Percentiles rank a stretch among this genome's conserved stretches.
Evolutionary conservation across 2,888 invertebrate genomes (phyloP).

Genomic region (Diloba caeruleocephala): DNA sequence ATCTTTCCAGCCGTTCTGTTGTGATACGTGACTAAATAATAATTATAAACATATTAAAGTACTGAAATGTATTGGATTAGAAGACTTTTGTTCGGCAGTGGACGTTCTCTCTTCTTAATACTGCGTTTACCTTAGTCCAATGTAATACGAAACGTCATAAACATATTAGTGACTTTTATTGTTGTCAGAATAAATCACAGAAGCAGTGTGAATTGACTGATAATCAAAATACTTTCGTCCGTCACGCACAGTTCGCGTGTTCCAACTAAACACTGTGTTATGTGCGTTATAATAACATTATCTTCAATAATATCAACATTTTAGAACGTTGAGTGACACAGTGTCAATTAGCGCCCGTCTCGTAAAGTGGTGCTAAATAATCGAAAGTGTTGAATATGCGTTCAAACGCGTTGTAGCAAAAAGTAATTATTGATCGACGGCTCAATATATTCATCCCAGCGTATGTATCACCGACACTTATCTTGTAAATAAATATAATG

Average conservation of each 20-base stretch:
- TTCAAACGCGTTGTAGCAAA: slow-evolving; percentile 33
- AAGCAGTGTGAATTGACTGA: slow-evolving; percentile 32
- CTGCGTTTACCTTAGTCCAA: no score
- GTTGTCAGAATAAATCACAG: slow-evolving; percentile 8
- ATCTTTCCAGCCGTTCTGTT: no score
- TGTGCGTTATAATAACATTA: not conserved
- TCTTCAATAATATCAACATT: not conserved
- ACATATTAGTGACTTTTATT: slow-evolving; percentile 6
- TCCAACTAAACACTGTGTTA: slow-evolving; percentile 19
- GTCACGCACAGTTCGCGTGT: slow-evolving; percentile 36
- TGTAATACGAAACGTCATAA: slow-evolving; percentile 3
- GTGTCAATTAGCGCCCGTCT: slow-evolving; percentile 13
- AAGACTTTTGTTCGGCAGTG: no score
- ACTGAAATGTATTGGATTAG: no score
- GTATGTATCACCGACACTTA: slow-evolving; percentile 3
- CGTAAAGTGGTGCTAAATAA: slow-evolving; percentile 18
- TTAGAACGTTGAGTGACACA: slow-evolving; percentile 7
- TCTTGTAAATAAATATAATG: not conserved
- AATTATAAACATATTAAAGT: no score
- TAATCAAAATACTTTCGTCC: slow-evolving; percentile 44
- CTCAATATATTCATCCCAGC: slow-evolving; percentile 11
- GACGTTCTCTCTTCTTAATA: no score
- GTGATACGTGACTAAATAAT: no score
- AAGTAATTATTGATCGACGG: slow-evolving; percentile 37
- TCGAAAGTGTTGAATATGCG: slow-evolving; percentile 39